Base-by-base conservation (phyloP, 92 coral and sea anemone species). In the Phenganax stokvisi region DNA sequence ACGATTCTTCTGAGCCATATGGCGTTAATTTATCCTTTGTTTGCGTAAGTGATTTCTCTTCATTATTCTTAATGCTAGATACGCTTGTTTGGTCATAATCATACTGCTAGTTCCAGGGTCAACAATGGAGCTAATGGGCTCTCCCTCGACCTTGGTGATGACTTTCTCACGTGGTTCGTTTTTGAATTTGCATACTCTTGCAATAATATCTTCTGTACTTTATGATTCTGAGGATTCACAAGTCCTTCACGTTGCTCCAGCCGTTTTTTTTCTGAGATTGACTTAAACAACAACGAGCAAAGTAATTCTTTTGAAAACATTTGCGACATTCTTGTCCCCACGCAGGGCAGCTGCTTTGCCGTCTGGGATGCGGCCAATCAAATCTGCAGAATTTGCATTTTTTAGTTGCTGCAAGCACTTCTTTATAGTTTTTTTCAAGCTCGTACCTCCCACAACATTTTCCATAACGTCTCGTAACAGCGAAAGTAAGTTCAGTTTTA, bases 211-310 rank as follows among this genome's bases (percentile, higher is more conserved):
- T 60, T 60, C 66, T 12, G 6, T 12, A n/a, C 25, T 10, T 20
- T 20, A 20, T 20, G 25, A 20, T 6, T 10, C 15, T 6, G 71
- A 63, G 57, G 75, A 60, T 83, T 83, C 7, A 83, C 72, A 64
- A 83, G 75, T 57, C 81, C 63, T 57, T 0, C 63, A 74, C 30
- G 6, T 6, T 3, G 30, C 54, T 71, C 51, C 77, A 62, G 54
- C 59, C 17, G 16, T 81, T 54, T 27, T 66, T 86, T 54, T 51
- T 64, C 66, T 56, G 56, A 57, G 64, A 69, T 56, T 77, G 73
- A 72, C 61, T 77, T 73, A 72, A 72, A 85, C 91, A 85, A 55
- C 59, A 61, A 44, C 74, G 71, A 53, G 89, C 92, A 80, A 89
- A 89, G 63, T 86, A 78, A 70, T 86, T 83, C 72, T 3, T 6